These are phyloP conservation scores for Riptortus pedestris DNA, from an alignment of 1,140 invertebrate genomes.

Conservation along the genomic window DNA sequence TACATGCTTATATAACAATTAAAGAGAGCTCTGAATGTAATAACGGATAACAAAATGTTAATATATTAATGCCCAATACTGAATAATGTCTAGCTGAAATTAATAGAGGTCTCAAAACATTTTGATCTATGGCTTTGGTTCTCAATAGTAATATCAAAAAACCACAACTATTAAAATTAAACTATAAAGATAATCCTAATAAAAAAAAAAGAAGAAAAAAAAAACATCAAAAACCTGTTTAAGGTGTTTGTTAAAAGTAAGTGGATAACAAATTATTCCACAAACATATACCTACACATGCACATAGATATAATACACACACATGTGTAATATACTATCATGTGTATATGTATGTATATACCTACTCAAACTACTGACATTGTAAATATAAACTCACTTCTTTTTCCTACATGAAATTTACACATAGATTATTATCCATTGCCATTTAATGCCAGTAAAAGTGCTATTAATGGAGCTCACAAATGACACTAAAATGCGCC, in stretches of 20 bases:
- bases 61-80: slow-evolving; percentile 3
- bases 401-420: slow-evolving; percentile 5
- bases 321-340: too few relatives aligned
- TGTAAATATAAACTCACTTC: background rate
- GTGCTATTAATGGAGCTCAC: slow-evolving; percentile 13
- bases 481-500: slow-evolving; percentile 3
- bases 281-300: background rate
- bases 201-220: background rate
- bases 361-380: background rate
- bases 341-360: background rate
- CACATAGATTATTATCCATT: slow-evolving; percentile 13
- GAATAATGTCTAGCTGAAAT: too few relatives aligned
- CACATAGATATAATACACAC: too few relatives aligned
- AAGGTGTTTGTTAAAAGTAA: background rate
- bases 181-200: too few relatives aligned
- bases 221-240: background rate
- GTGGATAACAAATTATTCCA: too few relatives aligned
- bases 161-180: too few relatives aligned
- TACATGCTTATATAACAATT: slow-evolving; percentile 5
- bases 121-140: too few relatives aligned
- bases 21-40: slow-evolving; percentile 3
- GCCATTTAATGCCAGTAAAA: slow-evolving; percentile 14
- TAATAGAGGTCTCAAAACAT: too few relatives aligned
- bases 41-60: slow-evolving; percentile 16
- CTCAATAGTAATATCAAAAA: too few relatives aligned